Conservation (phyloP, 2,113 vertebrate genomes). For the Antidorcas marsupialis region DNA sequence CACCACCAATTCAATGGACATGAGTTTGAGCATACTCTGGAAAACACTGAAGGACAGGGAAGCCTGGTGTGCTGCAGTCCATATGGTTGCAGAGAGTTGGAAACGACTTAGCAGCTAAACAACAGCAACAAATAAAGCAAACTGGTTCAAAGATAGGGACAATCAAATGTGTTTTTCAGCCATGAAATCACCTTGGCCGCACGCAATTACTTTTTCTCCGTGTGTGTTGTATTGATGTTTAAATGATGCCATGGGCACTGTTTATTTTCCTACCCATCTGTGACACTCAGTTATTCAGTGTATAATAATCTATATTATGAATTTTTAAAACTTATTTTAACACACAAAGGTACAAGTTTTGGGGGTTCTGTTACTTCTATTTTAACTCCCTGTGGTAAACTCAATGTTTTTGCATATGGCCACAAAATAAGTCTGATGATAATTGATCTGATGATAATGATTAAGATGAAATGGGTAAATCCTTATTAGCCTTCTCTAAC, state of each 20-base stretch:
- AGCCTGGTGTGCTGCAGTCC: not conserved
- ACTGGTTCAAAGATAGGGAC: conserved; percentile 54
- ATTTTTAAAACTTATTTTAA: not conserved
- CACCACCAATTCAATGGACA: not conserved
- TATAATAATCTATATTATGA: conserved; percentile 1
- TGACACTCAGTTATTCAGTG: not conserved
- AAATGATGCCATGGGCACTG: not conserved
- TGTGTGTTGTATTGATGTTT: not conserved
- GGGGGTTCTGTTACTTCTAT: not conserved
- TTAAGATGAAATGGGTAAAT: not conserved
- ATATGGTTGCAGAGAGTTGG: not conserved
- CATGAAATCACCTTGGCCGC: conserved; percentile 41
- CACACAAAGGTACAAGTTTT: not conserved
- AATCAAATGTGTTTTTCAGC: conserved; percentile 57
- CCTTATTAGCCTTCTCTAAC: not conserved
- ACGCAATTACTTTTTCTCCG: conserved; percentile 34
- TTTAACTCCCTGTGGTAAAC: not conserved
- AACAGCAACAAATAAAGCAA: not conserved
- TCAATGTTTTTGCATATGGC: not conserved
- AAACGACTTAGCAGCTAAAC: not conserved
- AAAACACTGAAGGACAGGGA: not conserved
- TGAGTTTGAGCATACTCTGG: not conserved
- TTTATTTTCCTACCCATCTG: not conserved
- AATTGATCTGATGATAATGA: not conserved
- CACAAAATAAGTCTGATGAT: not conserved